phyloP scores from a whole-genome alignment of 2,888 invertebrate species.

The Coenonympha arcania region DNA sequence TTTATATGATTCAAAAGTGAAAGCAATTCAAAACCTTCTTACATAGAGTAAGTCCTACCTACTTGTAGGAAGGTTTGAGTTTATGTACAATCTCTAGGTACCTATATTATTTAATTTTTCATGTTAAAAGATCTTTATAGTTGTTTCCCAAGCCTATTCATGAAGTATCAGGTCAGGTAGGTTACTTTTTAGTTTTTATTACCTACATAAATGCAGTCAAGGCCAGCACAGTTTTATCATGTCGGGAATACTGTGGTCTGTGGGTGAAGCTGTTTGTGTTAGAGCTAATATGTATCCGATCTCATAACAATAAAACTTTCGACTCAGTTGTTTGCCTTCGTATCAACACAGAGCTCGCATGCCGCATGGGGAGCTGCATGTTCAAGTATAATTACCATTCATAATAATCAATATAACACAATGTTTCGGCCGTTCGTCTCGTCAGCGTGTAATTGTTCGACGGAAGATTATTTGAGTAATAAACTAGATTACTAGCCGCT shows the following conservation, averaged over 20 bases:
- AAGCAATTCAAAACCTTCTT: too few species aligned
- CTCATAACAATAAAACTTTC: slow-evolving; percentile 52
- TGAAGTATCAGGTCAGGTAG: too few species aligned
- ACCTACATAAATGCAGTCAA: too few species aligned
- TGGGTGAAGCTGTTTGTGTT: slow-evolving; percentile 19
- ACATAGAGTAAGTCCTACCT: too few species aligned
- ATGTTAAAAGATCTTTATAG: too few species aligned
- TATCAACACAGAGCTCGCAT: slow-evolving; percentile 45
- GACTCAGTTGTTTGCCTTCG: slow-evolving; percentile 38
- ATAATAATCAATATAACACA: slow-evolving; percentile 41
- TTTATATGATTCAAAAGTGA: too few species aligned
- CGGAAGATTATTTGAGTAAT: slow-evolving; percentile 58
- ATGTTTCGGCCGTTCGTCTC: slow-evolving; percentile 42
- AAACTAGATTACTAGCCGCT: slow-evolving; percentile 58
- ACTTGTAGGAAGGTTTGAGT: too few species aligned
- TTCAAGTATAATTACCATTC: slow-evolving; percentile 31
- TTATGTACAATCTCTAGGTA: too few species aligned
- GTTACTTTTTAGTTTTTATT: slow-evolving; percentile 36
- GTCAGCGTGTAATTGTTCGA: slow-evolving; percentile 50
- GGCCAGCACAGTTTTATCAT: slow-evolving; percentile 40
- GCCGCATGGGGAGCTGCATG: slow-evolving; percentile 30
- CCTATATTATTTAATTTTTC: too few species aligned
- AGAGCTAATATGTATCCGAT: too few species aligned
- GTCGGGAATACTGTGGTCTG: slow-evolving; percentile 32
- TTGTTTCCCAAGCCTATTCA: too few species aligned